Evolutionary conservation across 1,140 invertebrate species (phyloP).

Genomic region (Alviniconcha marisindica): DNA sequence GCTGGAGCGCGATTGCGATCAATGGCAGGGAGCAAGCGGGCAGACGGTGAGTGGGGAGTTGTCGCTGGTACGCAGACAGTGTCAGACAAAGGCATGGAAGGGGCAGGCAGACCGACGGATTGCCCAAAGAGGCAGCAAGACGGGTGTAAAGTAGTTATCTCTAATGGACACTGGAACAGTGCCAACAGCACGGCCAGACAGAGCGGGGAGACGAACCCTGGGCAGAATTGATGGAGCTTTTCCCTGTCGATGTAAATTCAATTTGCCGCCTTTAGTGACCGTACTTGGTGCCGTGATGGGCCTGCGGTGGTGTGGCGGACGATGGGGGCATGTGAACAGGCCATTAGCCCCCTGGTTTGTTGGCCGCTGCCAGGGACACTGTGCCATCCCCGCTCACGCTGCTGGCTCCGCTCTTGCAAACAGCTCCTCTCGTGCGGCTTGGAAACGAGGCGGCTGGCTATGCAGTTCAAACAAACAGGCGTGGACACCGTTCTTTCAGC

Average conservation of each 20-base stretch:
- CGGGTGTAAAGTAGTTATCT: slow-evolving; percentile 39
- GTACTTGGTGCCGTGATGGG: neutral
- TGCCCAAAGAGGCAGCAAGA: neutral
- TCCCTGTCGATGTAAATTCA: slow-evolving; percentile 47
- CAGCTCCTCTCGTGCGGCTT: too few species aligned
- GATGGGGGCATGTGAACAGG: neutral
- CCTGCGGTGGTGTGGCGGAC: neutral
- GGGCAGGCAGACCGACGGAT: neutral
- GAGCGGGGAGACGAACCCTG: slow-evolving; percentile 4
- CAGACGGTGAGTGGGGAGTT: neutral
- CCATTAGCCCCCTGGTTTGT: neutral
- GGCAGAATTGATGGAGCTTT: slow-evolving; percentile 48
- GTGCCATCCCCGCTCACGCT: too few species aligned
- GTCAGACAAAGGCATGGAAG: neutral
- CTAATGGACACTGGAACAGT: slow-evolving; percentile 35
- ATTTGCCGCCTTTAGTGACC: slow-evolving; percentile 39
- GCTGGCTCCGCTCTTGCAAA: too few species aligned
- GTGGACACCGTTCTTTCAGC: too few species aligned
- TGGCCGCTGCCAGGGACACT: neutral
- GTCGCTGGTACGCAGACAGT: neutral
- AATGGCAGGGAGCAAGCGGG: neutral
- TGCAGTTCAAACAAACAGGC: too few species aligned
- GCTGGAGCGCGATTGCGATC: neutral
- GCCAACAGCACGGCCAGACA: neutral
- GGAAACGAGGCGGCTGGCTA: too few species aligned